Percentiles rank a stretch among this genome's conserved stretches.
phyloP scores from a whole-genome alignment of 2,797 vertebrate genomes.

The Spatula versicolor region DNA sequence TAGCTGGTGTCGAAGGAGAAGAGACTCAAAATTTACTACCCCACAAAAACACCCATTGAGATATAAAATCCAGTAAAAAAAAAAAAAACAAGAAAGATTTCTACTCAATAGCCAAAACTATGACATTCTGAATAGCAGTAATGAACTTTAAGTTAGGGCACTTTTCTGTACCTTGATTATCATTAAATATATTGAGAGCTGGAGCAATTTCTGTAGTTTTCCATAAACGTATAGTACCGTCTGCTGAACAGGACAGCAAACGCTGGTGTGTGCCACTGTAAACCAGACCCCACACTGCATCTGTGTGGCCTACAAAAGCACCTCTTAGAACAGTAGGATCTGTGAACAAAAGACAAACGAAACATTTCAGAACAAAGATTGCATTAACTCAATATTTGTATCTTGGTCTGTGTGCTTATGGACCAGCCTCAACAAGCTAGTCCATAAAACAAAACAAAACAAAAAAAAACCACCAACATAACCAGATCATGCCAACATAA shows the following conservation, averaged over 20 bases:
- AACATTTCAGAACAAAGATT: neutral
- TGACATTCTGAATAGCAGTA: neutral
- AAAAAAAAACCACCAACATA: neutral
- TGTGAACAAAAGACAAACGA: slow-evolving; percentile 63
- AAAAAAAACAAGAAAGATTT: neutral
- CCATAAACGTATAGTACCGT: slow-evolving; percentile 95
- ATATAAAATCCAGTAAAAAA: neutral
- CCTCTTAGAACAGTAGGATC: slow-evolving; percentile 93
- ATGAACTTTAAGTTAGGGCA: neutral
- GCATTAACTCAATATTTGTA: neutral
- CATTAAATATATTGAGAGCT: slow-evolving; percentile 90
- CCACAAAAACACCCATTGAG: neutral
- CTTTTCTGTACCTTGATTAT: slow-evolving; percentile 87
- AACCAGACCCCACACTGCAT: slow-evolving; percentile 95
- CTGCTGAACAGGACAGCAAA: slow-evolving; percentile 94
- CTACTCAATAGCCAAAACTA: neutral
- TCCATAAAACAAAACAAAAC: neutral
- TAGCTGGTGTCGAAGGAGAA: neutral
- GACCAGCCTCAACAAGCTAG: neutral
- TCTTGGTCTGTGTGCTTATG: neutral
- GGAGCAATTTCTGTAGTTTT: slow-evolving; percentile 88
- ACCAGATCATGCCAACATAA: neutral
- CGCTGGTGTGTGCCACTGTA: slow-evolving; percentile 93
- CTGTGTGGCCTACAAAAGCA: slow-evolving; percentile 90
- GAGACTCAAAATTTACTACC: neutral